These are phyloP conservation scores for Zoanthus solanderi DNA, from an alignment of 92 coral and sea anemone species.

Conservation along the genomic window DNA sequence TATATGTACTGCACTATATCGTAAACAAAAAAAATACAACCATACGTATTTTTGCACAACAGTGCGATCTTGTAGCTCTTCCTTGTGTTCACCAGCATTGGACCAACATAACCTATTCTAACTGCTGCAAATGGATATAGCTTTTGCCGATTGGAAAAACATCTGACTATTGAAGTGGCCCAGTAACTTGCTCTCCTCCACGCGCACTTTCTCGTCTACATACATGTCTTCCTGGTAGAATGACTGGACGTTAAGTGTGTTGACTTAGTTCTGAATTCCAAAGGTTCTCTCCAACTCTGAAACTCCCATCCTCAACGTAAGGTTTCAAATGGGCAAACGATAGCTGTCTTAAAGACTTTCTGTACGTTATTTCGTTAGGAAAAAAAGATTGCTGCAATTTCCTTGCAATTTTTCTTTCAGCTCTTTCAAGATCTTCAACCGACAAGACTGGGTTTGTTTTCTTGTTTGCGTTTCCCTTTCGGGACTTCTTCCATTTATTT, in stretches of 20 bases:
- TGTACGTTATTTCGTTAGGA: constrained; percentile 52
- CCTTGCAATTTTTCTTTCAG: constrained; percentile 54
- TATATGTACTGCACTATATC: constrained; percentile 66
- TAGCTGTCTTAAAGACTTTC: constrained; percentile 32
- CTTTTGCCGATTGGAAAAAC: constrained; percentile 50
- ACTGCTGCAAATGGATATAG: constrained; percentile 65
- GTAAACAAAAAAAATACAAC: constrained; percentile 66
- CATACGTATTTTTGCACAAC: constrained; percentile 35
- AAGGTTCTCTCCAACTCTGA: constrained; percentile 63
- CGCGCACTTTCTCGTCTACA: constrained; percentile 62
- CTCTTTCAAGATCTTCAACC: constrained; percentile 54
- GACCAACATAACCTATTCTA: constrained; percentile 58
- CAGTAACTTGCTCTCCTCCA: constrained; percentile 59
- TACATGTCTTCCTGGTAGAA: constrained; percentile 60
- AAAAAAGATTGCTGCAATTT: constrained; percentile 59
- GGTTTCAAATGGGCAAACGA: constrained; percentile 65
- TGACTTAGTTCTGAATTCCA: constrained; percentile 53
- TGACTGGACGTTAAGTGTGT: constrained; percentile 59
- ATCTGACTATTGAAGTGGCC: constrained; percentile 61
- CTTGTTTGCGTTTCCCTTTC: not conserved
- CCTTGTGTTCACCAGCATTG: constrained; percentile 53
- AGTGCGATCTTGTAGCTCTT: constrained; percentile 48
- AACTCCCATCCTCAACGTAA: constrained; percentile 54
- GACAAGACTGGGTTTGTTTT: constrained; percentile 10
- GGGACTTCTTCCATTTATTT: constrained; percentile 26